Base-by-base conservation (phyloP, 2,113 vertebrate species). In the Misgurnus mizolepis region DNA sequence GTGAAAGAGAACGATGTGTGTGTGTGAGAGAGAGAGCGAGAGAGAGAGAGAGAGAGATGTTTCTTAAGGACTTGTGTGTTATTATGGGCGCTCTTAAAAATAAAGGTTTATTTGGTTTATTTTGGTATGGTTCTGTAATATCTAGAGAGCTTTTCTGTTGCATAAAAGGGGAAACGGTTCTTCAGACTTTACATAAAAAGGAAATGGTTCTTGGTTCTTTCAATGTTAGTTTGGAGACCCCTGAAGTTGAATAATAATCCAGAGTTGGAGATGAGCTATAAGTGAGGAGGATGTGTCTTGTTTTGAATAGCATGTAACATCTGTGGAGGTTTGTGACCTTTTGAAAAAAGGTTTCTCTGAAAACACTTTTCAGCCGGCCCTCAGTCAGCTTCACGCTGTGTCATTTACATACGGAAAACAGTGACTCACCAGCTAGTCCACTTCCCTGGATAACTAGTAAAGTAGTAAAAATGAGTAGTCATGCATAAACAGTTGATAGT, bases 401-500 rank as follows among this genome's bases (percentile, higher is more conserved):
- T 12, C n/a, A 14, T 68, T 49, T 68, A 49, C 66, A 68, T 14
- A 8, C 18, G 18, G n/a, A 14, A 27, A 68, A 27, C 10, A 11
- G 45, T 49, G 11, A 68, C 12, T 49, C 10, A 43, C 43, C 11
- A 3, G 27, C 45, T 49, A 49, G 41, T 11, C 9, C 17, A 14
- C n/a, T n/a, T 49, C 67, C 17, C 65, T 34, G 1, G 27, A 27
- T 34, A 4, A 17, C 49, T 40, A 8, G 49, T 50, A 34, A 34
- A 34, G 27, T 34, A 34, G 27, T 34, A 34, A 34, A 34, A 34
- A 34, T 34, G 27, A 34, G 27, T 34, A 34, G 27, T 34, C 3
- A 34, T 34, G 27, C 27, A 34, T 34, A 34, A 34, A 34, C 27
- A 34, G 27, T 34, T 75, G 86, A 15, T 86, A 82, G 80, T 53